Evolutionary conservation across 2,888 invertebrate species (phyloP), one percentile per base, ranked within the genome.

Genomic region (Syrista parreyssii): DNA sequence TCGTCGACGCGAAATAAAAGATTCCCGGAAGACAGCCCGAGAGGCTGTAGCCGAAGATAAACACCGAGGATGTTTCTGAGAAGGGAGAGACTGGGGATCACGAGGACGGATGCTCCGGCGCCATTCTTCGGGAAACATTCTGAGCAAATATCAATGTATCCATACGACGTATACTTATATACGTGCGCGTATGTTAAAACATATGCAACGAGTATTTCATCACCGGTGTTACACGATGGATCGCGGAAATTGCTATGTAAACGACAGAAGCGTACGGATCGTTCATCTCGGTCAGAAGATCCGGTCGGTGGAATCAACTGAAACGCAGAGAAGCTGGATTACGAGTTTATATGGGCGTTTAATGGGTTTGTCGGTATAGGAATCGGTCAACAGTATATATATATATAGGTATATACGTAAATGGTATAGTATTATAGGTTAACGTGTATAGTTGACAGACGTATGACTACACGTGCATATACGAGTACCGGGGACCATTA

Each of bases 1-100:
- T 33, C 33, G 31, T 12, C 71, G 71, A 33, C 32, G 71, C 71
- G 71, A 33, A 71, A 33, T 33, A 33, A 55, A 71, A 33, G 71
- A 71, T 71, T 71, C 71, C 71, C 71, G 71, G 71, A 71, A 71
- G 71, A 71, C 55, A 71, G 71, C 23, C 55, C 55, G 55, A 55
- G 55, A 55, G 55, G 23, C 55, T 55, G 23, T 23, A 55, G 55
- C 2, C 55, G 55, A 55, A 23, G 55, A 55, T 55, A 55, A 55
- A 55, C 55, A 55, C 55, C 3, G 55, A 55, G 55, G 9, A 55
- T 9, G 23, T 55, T 55, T 55, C 55, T 9, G 23, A 55, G 55
- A 55, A 55, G 23, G 55, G 23, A 55, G 23, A 55, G 9, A 15
- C 55, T 55, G 55, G 55, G 55, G 55, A 55, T 55, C 55, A 23